phyloP scores from a whole-genome alignment of 2,113 vertebrate species.

The Paratilapia polleni region DNA sequence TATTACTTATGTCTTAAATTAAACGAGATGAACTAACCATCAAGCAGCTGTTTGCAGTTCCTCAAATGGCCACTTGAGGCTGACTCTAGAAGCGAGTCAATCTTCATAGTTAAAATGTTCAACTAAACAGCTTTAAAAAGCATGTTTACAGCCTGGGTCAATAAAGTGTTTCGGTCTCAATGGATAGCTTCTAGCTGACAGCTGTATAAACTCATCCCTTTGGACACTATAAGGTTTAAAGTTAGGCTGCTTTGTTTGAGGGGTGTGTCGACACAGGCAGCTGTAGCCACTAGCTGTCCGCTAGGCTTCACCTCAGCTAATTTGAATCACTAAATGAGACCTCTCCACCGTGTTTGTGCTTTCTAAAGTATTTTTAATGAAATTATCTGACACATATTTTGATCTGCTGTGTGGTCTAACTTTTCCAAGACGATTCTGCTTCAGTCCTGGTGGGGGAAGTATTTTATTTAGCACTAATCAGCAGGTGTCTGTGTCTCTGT shows the following conservation, averaged over 20 bases:
- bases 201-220: background rate
- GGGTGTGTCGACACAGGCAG: too few species aligned
- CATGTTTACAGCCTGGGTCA: too few species aligned
- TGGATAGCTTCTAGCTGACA: too few species aligned
- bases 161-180: too few species aligned
- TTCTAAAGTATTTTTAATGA: background rate
- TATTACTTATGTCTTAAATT: background rate
- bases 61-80: background rate
- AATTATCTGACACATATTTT: background rate
- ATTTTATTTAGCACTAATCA: background rate
- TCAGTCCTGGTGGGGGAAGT: background rate
- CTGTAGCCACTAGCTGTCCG: too few species aligned
- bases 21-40: background rate
- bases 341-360: background rate
- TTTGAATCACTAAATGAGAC: background rate
- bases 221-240: background rate
- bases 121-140: too few species aligned
- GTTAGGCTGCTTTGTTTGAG: background rate
- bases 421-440: too few species aligned
- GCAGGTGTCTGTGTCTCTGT: background rate
- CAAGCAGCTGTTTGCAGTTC: background rate
- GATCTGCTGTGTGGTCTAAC: background rate
- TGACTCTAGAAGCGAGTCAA: background rate
- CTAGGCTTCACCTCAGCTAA: background rate
- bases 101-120: background rate